Evolutionary conservation across 2,888 invertebrate species (phyloP), one percentile per base, ranked within the genome.

Genomic region (Neuroscelio doddi): DNA sequence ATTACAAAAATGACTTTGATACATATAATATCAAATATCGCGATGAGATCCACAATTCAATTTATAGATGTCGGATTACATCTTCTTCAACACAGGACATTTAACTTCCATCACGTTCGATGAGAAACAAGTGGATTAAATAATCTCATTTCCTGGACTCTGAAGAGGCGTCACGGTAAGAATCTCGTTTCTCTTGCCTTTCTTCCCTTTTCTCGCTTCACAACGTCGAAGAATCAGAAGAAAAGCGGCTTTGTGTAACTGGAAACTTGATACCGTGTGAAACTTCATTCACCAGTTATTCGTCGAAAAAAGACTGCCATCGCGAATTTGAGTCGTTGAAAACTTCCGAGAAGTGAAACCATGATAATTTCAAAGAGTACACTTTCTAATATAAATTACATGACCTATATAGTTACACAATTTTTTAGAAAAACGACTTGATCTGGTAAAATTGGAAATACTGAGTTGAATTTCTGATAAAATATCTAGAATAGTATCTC

Each of bases 91-190:
- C 63, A 56, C 56, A 51, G 61, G 51, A 65, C 61, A 71, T 77
- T 79, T 74, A 71, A 75, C 76, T 75, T 75, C 61, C 70, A 71
- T 69, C 63, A 68, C 59, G 70, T 74, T 70, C 74, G 67, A 71
- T 73, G 71, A 62, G 69, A 73, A 76, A 79, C 75, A 76, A 74
- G 69, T 62, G 65, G 73, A 79, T 78, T 74, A 70, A 74, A 70
- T 73, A 73, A 76, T 75, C 74, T 72, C 62, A 59, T 75, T 79
- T 71, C 58, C 64, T 16, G 61, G 55, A 67, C 64, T 73, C 64
- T 53, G 61, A 64, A 67, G 57, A 65, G 59, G 26, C 30, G 51
- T 26, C 42, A 15, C 51, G 9, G 52, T 16, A n/a, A 44, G 39
- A 64, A 53, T 56, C 45, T 64, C 50, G 46, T 53, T 44, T 50